Evolutionary conservation across 2,888 invertebrate genomes (phyloP).

Genomic region (Caenorhabditis sinica): DNA sequence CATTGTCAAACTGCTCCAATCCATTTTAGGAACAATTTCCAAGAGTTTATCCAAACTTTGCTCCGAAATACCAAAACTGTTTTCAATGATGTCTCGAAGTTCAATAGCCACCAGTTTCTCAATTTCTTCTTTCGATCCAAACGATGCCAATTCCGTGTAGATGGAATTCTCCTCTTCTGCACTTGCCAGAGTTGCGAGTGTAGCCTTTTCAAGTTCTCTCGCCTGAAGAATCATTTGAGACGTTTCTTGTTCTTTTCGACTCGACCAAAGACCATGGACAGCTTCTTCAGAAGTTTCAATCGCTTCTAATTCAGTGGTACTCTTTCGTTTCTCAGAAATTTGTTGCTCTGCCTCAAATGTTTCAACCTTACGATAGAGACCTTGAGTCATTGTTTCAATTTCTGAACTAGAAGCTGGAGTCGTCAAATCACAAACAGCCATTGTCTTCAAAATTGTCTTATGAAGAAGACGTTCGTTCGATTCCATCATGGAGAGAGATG

Average conservation of each 20-base stretch:
- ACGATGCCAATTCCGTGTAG: slow-evolving; percentile 51
- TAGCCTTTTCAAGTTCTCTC: slow-evolving; percentile 40
- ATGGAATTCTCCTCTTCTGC: slow-evolving; percentile 36
- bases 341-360: slow-evolving; percentile 10
- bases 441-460: slow-evolving; percentile 56
- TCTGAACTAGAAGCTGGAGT: slow-evolving; percentile 32
- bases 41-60: slow-evolving; percentile 45
- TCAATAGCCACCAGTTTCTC: slow-evolving; percentile 48
- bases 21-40: slow-evolving; percentile 60
- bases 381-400: slow-evolving; percentile 41
- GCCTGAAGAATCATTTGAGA: slow-evolving; percentile 48
- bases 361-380: slow-evolving; percentile 34
- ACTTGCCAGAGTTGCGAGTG: slow-evolving; percentile 29
- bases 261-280: slow-evolving; percentile 56
- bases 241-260: slow-evolving; percentile 39
- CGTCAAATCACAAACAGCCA: slow-evolving; percentile 56
- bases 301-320: neutral
- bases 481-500: slow-evolving; percentile 35
- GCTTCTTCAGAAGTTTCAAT: slow-evolving; percentile 45
- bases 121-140: slow-evolving; percentile 42
- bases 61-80: slow-evolving; percentile 54
- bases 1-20: slow-evolving; percentile 59
- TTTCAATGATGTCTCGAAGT: slow-evolving; percentile 53
- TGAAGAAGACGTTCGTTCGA: slow-evolving; percentile 42
- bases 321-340: slow-evolving; percentile 1